These are phyloP conservation scores for Periophthalmus magnuspinnatus DNA, from an alignment of 2,797 vertebrate genomes.

Conservation along the genomic window DNA sequence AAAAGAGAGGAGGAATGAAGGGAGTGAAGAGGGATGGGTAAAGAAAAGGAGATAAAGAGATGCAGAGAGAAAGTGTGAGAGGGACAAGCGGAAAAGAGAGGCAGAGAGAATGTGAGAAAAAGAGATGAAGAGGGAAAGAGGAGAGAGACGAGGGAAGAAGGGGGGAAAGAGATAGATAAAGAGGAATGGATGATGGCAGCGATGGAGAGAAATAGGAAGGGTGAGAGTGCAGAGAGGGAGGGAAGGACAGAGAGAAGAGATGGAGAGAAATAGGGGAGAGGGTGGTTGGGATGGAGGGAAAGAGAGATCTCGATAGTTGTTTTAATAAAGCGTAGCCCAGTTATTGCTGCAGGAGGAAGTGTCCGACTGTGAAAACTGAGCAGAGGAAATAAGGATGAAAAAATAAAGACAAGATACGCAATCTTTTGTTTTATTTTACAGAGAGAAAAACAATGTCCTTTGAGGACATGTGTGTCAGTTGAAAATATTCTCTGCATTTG, in stretches of 20 bases:
- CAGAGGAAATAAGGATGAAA: neutral
- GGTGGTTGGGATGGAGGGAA: conserved; percentile 22
- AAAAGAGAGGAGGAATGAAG: too few species aligned
- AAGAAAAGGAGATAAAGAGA: neutral
- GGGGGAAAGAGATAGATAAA: conserved; percentile 34
- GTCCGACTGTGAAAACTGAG: conserved; percentile 15
- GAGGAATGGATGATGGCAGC: too few species aligned
- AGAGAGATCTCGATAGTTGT: conserved; percentile 7
- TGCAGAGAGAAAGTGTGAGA: too few species aligned
- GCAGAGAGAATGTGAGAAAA: too few species aligned
- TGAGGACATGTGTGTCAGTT: neutral
- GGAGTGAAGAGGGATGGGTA: too few species aligned
- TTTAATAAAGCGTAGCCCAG: conserved; percentile 51
- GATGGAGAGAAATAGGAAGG: too few species aligned
- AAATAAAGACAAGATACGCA: neutral
- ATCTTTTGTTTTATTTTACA: neutral
- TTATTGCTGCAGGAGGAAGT: conserved; percentile 37
- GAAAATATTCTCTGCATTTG: too few species aligned
- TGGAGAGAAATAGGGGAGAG: conserved; percentile 19
- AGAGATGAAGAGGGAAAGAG: neutral
- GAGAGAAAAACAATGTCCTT: neutral
- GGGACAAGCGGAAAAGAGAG: too few species aligned
- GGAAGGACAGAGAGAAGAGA: neutral
- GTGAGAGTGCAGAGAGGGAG: conserved; percentile 6
- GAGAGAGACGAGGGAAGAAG: conserved; percentile 1